Evolutionary conservation across 1,140 invertebrate genomes (phyloP).

Genomic region (Rhagoletis pomonella): DNA sequence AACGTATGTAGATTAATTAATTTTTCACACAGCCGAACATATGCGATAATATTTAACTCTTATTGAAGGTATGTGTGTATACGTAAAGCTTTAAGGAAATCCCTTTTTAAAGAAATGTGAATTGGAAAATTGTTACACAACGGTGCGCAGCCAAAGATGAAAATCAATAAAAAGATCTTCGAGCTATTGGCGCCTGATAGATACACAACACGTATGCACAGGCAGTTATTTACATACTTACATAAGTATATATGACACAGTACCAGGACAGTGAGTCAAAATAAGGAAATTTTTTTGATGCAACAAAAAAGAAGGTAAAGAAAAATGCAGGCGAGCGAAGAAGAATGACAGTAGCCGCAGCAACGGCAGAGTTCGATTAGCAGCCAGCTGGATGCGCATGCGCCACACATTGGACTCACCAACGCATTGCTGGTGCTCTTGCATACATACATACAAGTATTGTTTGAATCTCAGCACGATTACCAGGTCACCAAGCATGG

Average conservation of each 20-base stretch:
- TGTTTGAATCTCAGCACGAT: slow-evolving; percentile 17
- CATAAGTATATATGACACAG: background rate
- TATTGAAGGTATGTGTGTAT: no score
- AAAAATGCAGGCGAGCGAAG: slow-evolving; percentile 54
- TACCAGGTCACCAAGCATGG: slow-evolving; percentile 56
- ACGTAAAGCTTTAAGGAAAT: background rate
- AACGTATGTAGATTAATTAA: background rate
- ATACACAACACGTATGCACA: slow-evolving; percentile 20
- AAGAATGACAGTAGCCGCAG: slow-evolving; percentile 26
- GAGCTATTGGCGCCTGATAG: slow-evolving; percentile 53
- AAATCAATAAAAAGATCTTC: slow-evolving; percentile 53
- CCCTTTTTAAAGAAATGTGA: background rate
- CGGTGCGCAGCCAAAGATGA: slow-evolving; percentile 20
- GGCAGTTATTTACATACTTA: background rate
- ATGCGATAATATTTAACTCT: no score
- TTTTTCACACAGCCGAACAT: background rate
- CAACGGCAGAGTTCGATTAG: background rate
- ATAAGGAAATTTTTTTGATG: background rate
- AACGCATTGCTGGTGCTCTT: slow-evolving; percentile 22
- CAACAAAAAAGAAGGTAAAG: slow-evolving; percentile 21
- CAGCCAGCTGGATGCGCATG: slow-evolving; percentile 46
- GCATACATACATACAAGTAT: slow-evolving; percentile 21
- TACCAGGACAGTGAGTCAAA: background rate
- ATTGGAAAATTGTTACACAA: slow-evolving; percentile 6
- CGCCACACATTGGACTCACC: slow-evolving; percentile 21